Percentiles rank a stretch among this genome's conserved stretches.
Evolutionary conservation across 2,888 invertebrate species (phyloP).

Genomic region (Chorisops tibialis): DNA sequence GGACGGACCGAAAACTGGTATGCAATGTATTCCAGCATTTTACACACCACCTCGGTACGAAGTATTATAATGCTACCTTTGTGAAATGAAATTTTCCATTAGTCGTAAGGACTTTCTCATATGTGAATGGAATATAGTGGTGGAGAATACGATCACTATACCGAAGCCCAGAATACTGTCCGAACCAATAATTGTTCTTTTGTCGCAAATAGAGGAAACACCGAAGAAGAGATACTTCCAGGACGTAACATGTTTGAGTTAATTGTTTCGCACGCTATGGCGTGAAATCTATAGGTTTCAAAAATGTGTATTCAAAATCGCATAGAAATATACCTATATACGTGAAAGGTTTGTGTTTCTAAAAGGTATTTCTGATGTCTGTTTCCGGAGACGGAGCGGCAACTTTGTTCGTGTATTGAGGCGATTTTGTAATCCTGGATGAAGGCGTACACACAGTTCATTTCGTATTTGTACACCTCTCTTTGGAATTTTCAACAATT

Average conservation of each 20-base stretch:
- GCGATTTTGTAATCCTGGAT: background rate
- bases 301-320: background rate
- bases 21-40: too few species aligned
- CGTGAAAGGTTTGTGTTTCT: background rate
- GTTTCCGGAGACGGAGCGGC: constrained; percentile 12
- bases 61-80: too few species aligned
- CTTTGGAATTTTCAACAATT: constrained; percentile 1
- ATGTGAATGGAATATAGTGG: too few species aligned
- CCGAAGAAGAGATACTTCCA: background rate
- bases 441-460: background rate
- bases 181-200: too few species aligned
- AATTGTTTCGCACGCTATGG: constrained; percentile 16
- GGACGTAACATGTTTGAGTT: constrained; percentile 9
- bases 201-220: too few species aligned
- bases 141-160: too few species aligned
- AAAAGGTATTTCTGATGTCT: constrained; percentile 21
- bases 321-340: background rate
- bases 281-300: constrained; percentile 20
- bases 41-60: too few species aligned
- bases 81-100: too few species aligned
- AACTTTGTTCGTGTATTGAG: too few species aligned
- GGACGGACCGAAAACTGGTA: too few species aligned
- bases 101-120: too few species aligned
- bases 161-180: too few species aligned
- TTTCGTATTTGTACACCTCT: background rate